phyloP scores from a whole-genome alignment of 2,797 vertebrate genomes.

The Sebastes variabilis region DNA sequence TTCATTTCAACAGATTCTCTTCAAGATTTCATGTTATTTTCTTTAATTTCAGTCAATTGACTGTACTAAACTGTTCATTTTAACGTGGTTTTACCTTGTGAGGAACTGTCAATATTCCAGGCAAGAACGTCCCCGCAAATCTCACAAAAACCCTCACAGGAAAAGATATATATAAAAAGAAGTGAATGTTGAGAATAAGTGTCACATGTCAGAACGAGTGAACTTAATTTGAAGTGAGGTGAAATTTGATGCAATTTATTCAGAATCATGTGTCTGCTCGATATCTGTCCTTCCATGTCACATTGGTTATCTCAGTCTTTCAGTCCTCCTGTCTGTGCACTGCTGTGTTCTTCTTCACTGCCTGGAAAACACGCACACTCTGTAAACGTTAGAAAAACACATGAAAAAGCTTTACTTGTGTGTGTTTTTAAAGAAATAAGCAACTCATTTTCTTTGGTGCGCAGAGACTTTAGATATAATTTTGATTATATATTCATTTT shows the following conservation, averaged over 20 bases:
- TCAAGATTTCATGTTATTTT: background rate
- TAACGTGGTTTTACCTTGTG: background rate
- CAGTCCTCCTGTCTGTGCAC: constrained; percentile 33
- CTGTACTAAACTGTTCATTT: constrained; percentile 3
- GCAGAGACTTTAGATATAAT: background rate
- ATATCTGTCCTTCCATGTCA: constrained; percentile 72
- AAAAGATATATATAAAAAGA: constrained; percentile 18
- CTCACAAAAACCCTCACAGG: constrained; percentile 39
- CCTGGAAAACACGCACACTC: constrained; percentile 35
- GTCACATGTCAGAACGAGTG: constrained; percentile 75
- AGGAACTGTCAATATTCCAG: constrained; percentile 41
- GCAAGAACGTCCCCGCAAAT: constrained; percentile 20
- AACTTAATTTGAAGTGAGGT: constrained; percentile 73
- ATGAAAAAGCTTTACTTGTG: constrained; percentile 34
- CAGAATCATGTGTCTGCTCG: constrained; percentile 69
- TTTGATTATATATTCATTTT: background rate
- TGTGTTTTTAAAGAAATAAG: constrained; percentile 17
- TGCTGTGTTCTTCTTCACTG: constrained; percentile 43
- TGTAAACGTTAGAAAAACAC: constrained; percentile 41
- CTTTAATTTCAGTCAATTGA: background rate
- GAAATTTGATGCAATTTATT: constrained; percentile 78
- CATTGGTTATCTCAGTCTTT: constrained; percentile 60
- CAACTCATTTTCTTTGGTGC: background rate
- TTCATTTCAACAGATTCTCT: background rate
- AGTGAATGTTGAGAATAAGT: constrained; percentile 68